Evolutionary conservation across 2,797 vertebrate genomes (phyloP), one percentile per base, ranked within the genome.

Genomic region (Dryobates pubescens): DNA sequence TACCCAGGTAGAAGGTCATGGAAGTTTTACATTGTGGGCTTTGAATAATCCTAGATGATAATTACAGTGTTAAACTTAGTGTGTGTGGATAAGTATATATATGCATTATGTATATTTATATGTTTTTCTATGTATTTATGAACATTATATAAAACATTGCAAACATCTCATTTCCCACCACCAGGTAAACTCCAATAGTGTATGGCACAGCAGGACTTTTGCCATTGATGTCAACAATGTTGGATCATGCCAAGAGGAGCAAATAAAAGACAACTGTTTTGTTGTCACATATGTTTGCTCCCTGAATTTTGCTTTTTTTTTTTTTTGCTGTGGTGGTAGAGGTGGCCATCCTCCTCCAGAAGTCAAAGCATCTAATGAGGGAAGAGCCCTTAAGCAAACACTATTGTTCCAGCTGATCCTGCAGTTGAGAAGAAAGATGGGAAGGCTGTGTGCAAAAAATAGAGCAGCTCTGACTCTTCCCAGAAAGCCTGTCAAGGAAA

Each of bases 381-480:
- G 86, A 62, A 65, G 68, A 51, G 43, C 41, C 32, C 15, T 47
- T 17, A 53, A 59, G 17, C 5, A 23, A 69, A 77, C 10, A 3
- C 23, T 45, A 3, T 14, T 65, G 30, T 75, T 88, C 13, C 36
- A 92, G 30, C 30, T 74, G 73, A 13, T 26, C 29, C 49, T 82
- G 74, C 51, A 34, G 29, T 14, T 16, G 67, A 83, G 59, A 74
- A 54, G 73, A 71, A 88, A 30, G 80, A 73, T 76, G 54, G 51
- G 58, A 63, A 91, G 53, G 49, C 65, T 88, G 67, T 0, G 0
- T 61, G 51, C 24, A 61, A 81, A 90, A 88, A 89, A 64, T 6
- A 88, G 17, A 86, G 61, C 57, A 92, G 81, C 68, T 88, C 83
- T 62, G 76, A 57, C 43, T 91, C 73, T 74, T 84, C 51, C 57